Base-by-base conservation (phyloP, 2,113 vertebrate genomes). In the Brienomyrus brachyistius region DNA sequence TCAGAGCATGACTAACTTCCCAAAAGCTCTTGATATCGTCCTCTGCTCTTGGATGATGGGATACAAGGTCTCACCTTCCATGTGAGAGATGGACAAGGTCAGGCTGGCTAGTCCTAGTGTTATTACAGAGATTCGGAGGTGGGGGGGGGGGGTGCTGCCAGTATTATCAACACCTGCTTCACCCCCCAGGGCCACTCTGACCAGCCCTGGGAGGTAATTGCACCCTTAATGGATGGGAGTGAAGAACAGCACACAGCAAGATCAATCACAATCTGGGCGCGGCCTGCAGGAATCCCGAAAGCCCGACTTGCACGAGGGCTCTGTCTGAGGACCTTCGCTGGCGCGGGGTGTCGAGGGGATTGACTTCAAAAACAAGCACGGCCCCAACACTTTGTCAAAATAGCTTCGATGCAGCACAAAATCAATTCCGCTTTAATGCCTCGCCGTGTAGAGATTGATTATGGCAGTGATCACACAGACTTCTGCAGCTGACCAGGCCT, bases 281-380 rank as follows among this genome's bases (percentile, higher is more conserved):
- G n/a, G 89, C 52, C 35, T 48, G 54, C n/a, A 40, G 83, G 77
- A 82, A 62, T 48, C 31, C 27, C 10, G 4, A 80, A 45, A 31
- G 74, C n/a, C 21, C 13, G 31, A 15, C 31, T 40, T n/a, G 8
- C 27, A 43, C 19, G 15, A 62, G 23, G 43, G 27, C 40, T 84
- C 50, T 45, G 19, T 77, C 89, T 66, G 77, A 59, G 7, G 80
- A 21, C 52, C 52, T 83, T 59, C 23, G 15, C 19, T 89, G 48
- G 23, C 59, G 88, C 70, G 15, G 50, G 59, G 35, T 56, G 87
- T 40, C 54, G 35, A 66, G 54, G 87, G 87, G 56, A 47, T 83
- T 89, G 80, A 51, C 45, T 62, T 89, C 52, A 89, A 52, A 54
- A 77, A 45, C 45, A 88, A 31, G 23, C 59, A 89, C 27, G 1